Conservation (phyloP, 1,140 invertebrate genomes). For the Pristionchus pacificus region DNA sequence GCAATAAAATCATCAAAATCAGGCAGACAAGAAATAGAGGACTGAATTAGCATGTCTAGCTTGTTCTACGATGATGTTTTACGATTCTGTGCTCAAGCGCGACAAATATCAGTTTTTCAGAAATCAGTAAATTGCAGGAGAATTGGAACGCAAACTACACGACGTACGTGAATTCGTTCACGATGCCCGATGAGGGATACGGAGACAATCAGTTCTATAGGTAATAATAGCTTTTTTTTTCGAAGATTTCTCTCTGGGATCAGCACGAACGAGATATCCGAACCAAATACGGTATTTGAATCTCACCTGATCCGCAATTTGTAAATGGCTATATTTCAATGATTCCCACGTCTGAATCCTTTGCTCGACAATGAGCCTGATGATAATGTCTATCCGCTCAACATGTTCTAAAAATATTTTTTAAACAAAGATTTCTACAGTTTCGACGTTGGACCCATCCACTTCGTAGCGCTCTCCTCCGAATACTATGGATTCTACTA, state of each 20-base stretch:
- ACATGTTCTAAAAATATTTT: no score
- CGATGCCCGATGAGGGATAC: conserved; percentile 57
- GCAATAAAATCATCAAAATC: no score
- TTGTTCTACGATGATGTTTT: not conserved
- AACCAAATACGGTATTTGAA: no score
- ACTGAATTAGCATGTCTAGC: not conserved
- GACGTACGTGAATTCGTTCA: conserved; percentile 57
- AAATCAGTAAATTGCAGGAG: not conserved
- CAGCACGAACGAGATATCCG: no score
- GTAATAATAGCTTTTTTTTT: conserved; percentile 14
- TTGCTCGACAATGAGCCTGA: no score
- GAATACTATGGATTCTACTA: conserved; percentile 83
- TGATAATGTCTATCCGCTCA: no score
- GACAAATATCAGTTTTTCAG: no score
- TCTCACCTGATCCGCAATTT: no score
- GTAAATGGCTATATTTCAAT: not conserved
- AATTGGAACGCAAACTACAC: conserved; percentile 38
- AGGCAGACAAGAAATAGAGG: no score
- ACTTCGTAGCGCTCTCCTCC: conserved; percentile 83
- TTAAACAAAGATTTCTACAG: conserved; percentile 47
- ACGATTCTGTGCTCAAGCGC: not conserved
- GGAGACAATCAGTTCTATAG: conserved; percentile 60
- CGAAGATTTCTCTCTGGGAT: not conserved
- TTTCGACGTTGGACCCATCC: conserved; percentile 79
- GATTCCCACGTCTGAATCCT: no score